Evolutionary conservation across 2,113 vertebrate species (phyloP), one percentile per base, ranked within the genome.

Genomic region (Cochlearius cochlearius): DNA sequence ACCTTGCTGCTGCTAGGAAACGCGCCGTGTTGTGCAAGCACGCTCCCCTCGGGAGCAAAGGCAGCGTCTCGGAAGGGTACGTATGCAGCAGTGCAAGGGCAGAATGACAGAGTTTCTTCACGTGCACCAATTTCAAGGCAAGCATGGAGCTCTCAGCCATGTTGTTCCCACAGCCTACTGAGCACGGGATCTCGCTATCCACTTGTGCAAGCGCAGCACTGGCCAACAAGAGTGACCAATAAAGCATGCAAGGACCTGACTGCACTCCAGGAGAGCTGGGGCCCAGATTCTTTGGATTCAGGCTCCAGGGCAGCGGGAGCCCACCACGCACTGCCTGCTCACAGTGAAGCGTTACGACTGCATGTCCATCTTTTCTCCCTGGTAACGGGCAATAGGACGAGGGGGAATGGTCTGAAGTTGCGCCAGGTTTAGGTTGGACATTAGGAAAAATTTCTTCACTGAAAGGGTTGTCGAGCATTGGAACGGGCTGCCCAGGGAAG

Each of bases 261-360:
- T 25, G 52, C 15, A 14, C 34, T 27, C 36, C 16, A 8, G 4
- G 15, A 60, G 43, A 43, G 50, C 45, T 15, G 20, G 39, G 30
- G 21, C 22, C 18, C 62, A 8, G 43, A 8, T 59, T 59, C 56
- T n/a, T 27, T 58, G 41, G 41, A 11, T 58, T 55, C 56, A 19
- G 67, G 38, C 73, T 34, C 17, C 8, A 7, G 11, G 38, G 38
- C 75, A 59, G 43, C 1, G 1, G 52, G 11, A 79, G 16, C 56
- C 49, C 30, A 12, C 34, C 19, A 6, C 0, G 3, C 7, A 2
- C 50, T 8, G 15, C 12, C 50, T 34, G 21, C 30, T 62, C 45
- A 34, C 0, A 0, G 32, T 9, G 36, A 62, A 78, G 23, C 2
- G 0, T 27, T 16, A 19, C 1, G 41, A 43, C 41, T 43, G 41